phyloP scores from a whole-genome alignment of 2,797 vertebrate species.

The Rhinogobio ventralis region DNA sequence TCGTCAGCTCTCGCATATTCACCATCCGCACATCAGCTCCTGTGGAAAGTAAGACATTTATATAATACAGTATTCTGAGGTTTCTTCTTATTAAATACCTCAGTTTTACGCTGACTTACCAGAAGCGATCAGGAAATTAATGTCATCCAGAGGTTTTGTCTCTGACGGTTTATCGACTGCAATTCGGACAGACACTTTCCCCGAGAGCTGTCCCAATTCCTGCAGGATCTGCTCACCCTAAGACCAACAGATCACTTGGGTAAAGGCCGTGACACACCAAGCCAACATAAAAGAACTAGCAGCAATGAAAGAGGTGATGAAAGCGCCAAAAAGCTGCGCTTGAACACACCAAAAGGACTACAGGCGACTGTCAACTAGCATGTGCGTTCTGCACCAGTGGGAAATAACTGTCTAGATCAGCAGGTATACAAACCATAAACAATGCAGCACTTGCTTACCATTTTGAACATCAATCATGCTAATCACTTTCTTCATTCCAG shows the following conservation, averaged over 20 bases:
- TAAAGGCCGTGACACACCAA: not conserved
- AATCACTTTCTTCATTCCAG: no score
- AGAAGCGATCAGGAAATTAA: conserved; percentile 71
- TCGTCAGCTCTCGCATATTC: conserved; percentile 84
- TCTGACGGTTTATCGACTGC: conserved; percentile 77
- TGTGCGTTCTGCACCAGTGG: not conserved
- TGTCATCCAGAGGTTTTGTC: conserved; percentile 66
- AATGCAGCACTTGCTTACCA: not conserved
- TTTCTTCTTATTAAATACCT: not conserved
- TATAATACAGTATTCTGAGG: not conserved
- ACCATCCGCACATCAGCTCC: conserved; percentile 85
- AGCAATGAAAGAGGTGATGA: no score
- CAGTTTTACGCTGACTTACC: conserved; percentile 59
- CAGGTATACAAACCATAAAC: not conserved
- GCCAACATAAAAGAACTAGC: not conserved
- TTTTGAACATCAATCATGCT: not conserved
- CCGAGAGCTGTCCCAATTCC: conserved; percentile 75
- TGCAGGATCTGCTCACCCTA: conserved; percentile 85
- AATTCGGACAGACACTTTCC: conserved; percentile 79
- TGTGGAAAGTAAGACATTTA: conserved; percentile 56
- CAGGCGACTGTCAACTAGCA: not conserved
- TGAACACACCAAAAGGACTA: not conserved
- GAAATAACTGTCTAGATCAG: not conserved
- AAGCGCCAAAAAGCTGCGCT: not conserved
- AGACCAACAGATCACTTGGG: not conserved